Conservation (phyloP, 2,888 invertebrate genomes). For the Archips crataeganus region DNA sequence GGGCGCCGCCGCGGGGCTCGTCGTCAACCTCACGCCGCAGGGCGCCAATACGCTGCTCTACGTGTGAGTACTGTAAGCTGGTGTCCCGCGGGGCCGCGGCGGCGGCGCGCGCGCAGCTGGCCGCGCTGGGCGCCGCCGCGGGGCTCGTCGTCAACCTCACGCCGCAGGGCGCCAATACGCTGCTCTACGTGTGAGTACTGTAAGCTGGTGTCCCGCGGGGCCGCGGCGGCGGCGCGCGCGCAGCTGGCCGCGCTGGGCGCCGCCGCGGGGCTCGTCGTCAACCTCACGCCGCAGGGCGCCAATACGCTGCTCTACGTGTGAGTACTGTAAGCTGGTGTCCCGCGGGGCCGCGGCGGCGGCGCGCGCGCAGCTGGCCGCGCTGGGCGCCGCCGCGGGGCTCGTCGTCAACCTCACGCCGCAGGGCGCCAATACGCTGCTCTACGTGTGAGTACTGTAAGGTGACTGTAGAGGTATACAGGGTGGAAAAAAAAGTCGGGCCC, state of each 20-base stretch:
- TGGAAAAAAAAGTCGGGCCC: too few relatives aligned
- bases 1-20: conserved; percentile 88
- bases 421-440: conserved; percentile 94
- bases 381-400: conserved; percentile 88
- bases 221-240: too few relatives aligned
- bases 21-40: conserved; percentile 94
- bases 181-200: conserved; percentile 92
- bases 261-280: conserved; percentile 91
- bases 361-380: conserved; percentile 88
- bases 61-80: conserved; percentile 88
- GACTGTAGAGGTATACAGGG: too few relatives aligned
- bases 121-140: conserved; percentile 88
- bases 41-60: conserved; percentile 95
- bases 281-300: conserved; percentile 95
- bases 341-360: too few relatives aligned
- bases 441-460: conserved; percentile 85
- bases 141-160: conserved; percentile 94
- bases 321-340: too few relatives aligned
- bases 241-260: conserved; percentile 88
- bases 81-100: too few relatives aligned
- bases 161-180: conserved; percentile 94
- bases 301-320: conserved; percentile 95
- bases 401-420: conserved; percentile 95
- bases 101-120: too few relatives aligned
- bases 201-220: too few relatives aligned